phyloP scores from a whole-genome alignment of 2,797 vertebrate species.

The Pampus argenteus region DNA sequence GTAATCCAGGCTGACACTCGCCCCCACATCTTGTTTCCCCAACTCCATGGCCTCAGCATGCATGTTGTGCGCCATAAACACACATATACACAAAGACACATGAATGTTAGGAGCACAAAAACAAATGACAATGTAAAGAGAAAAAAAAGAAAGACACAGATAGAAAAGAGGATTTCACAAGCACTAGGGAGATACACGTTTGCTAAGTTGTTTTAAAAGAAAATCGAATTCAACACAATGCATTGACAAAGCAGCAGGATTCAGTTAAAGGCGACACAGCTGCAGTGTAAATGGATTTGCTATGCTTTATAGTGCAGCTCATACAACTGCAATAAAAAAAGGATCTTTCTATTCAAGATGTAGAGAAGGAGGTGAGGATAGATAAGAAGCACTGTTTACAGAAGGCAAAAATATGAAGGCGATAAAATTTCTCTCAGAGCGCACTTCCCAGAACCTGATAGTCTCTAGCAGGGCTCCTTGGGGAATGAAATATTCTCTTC shows the following conservation, averaged over 20 bases:
- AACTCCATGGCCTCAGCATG: slow-evolving; percentile 49
- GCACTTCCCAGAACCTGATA: slow-evolving; percentile 47
- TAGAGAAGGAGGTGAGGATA: slow-evolving; percentile 11
- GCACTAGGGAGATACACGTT: slow-evolving; percentile 14
- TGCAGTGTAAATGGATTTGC: slow-evolving; percentile 22
- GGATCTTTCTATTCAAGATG: background rate
- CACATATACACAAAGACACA: slow-evolving; percentile 28
- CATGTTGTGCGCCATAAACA: slow-evolving; percentile 7
- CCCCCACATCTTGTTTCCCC: slow-evolving; percentile 73
- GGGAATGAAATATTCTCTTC: slow-evolving; percentile 27
- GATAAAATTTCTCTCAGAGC: slow-evolving; percentile 33
- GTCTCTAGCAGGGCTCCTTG: slow-evolving; percentile 7
- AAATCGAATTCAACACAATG: slow-evolving; percentile 22
- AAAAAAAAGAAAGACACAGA: slow-evolving; percentile 26
- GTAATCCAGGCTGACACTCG: slow-evolving; percentile 77
- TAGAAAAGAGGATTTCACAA: slow-evolving; percentile 21
- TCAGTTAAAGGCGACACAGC: slow-evolving; percentile 8
- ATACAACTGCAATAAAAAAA: slow-evolving; percentile 29
- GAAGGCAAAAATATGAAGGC: slow-evolving; percentile 17
- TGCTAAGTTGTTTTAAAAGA: slow-evolving; percentile 25
- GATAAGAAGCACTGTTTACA: slow-evolving; percentile 41
- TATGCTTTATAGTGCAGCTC: slow-evolving; percentile 28
- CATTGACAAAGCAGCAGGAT: slow-evolving; percentile 32
- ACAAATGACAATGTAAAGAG: slow-evolving; percentile 49
- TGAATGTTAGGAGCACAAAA: slow-evolving; percentile 27